These are phyloP conservation scores for Heliothis peltigera DNA, from an alignment of 2,888 invertebrate species.

Conservation along the genomic window DNA sequence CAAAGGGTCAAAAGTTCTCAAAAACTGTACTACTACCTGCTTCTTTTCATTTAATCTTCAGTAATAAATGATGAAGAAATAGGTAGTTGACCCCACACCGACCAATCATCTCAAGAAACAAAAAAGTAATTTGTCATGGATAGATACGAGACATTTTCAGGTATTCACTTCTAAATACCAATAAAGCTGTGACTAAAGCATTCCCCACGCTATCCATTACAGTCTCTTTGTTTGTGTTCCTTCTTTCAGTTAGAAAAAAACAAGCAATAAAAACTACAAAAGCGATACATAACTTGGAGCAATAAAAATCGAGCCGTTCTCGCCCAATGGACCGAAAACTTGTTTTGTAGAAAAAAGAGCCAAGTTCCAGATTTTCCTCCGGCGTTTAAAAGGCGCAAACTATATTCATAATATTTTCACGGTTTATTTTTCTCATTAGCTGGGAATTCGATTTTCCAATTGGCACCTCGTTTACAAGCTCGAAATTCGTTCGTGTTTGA, in stretches of 20 bases:
- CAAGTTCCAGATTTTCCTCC: conserved; percentile 15
- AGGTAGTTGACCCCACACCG: too few species aligned
- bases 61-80: too few species aligned
- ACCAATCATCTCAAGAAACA: neutral
- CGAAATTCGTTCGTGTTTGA: conserved; percentile 44
- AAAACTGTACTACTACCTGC: too few species aligned
- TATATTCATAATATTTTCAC: conserved; percentile 49
- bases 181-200: conserved; percentile 3
- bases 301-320: conserved; percentile 30
- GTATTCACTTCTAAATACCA: neutral
- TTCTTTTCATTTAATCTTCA: too few species aligned
- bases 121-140: neutral
- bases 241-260: conserved; percentile 12
- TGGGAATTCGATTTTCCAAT: conserved; percentile 53
- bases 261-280: conserved; percentile 21
- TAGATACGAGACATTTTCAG: neutral
- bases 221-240: neutral
- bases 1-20: too few species aligned
- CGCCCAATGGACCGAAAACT: conserved; percentile 24
- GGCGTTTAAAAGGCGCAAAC: conserved; percentile 18
- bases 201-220: conserved; percentile 12
- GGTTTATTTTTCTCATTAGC: conserved; percentile 63
- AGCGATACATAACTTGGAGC: conserved; percentile 23
- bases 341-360: conserved; percentile 28
- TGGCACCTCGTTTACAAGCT: conserved; percentile 62